Evolutionary conservation across 2,888 invertebrate genomes (phyloP), one percentile per base, ranked within the genome.

Genomic region (Stegana nigrithorax): DNA sequence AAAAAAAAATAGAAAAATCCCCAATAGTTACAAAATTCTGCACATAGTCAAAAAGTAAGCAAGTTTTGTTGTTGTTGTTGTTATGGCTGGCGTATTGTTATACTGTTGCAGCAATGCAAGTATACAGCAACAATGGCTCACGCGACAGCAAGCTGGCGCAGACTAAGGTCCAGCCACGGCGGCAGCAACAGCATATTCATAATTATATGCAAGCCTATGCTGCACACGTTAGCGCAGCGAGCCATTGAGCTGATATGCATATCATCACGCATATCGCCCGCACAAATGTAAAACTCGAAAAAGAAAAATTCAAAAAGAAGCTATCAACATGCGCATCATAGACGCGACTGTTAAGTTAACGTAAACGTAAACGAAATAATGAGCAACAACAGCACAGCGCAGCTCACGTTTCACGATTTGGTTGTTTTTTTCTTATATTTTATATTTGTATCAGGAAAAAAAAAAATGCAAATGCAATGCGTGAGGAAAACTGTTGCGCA

Each of bases 401-500:
- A 39, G 17, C 39, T 10, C 39, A 39, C 39, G 39, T 39, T 39
- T 39, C 17, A 14, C 39, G 39, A 39, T 39, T 39, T 39, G 39
- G 14, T 17, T 12, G 8, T 32, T 3, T 36, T 7, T 36, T 7
- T 36, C 10, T 36, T 36, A n/a, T 36, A 7, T n/a, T 36, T 36
- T 36, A 7, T 36, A n/a, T 36, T n/a, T 36, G n/a, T 36, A 36
- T n/a, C n/a, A n/a, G n/a, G n/a, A n/a, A n/a, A n/a, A 32, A 32
- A 32, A 12, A n/a, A 50, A 50, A 50, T 50, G 47, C 47, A 25
- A 50, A 50, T 25, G 47, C 8, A 26, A 53, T 53, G 53, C 53
- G 53, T 32, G 53, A 12, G 29, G 53, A 47, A 47, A 47, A 47
- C 36, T 12, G 25, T 47, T 23, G 47, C 42, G n/a, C n/a, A n/a